Evolutionary conservation across 2,888 invertebrate genomes (phyloP).

Genomic region (Agrochola macilenta): DNA sequence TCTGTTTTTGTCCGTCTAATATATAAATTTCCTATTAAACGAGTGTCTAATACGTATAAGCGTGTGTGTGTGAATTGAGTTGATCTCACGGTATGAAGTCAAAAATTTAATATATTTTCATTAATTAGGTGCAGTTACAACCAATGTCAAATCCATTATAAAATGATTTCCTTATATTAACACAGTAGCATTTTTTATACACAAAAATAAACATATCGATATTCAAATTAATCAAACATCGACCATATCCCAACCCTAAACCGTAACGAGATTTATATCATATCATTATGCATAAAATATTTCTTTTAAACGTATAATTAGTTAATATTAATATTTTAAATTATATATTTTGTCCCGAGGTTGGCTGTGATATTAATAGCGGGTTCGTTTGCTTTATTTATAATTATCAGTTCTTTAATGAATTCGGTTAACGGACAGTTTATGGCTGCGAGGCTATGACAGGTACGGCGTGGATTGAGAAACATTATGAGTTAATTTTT

Average conservation of each 20-base stretch:
- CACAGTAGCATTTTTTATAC: neutral
- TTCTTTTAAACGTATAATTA: conserved; percentile 90
- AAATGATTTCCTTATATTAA: neutral
- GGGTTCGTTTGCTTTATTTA: conserved; percentile 76
- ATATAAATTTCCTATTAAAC: neutral
- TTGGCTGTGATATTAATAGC: conserved; percentile 72
- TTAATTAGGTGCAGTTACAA: neutral
- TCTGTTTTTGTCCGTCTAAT: neutral
- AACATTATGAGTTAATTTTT: conserved; percentile 41
- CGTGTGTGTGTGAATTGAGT: neutral
- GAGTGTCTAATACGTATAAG: no score
- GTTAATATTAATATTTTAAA: conserved; percentile 90
- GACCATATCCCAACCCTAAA: conserved; percentile 76
- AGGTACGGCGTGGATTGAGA: conserved; percentile 52
- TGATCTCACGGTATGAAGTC: neutral
- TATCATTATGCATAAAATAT: conserved; percentile 90
- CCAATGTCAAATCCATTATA: neutral
- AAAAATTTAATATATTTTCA: neutral
- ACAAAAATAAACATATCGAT: conserved; percentile 39
- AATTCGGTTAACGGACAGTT: conserved; percentile 60
- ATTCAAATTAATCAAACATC: conserved; percentile 45
- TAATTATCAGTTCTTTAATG: conserved; percentile 71
- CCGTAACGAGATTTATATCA: conserved; percentile 88
- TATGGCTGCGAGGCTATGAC: conserved; percentile 39
- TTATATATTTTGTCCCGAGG: conserved; percentile 79